Evolutionary conservation across 2,113 vertebrate genomes (phyloP).

Genomic region (Rhineura floridana): DNA sequence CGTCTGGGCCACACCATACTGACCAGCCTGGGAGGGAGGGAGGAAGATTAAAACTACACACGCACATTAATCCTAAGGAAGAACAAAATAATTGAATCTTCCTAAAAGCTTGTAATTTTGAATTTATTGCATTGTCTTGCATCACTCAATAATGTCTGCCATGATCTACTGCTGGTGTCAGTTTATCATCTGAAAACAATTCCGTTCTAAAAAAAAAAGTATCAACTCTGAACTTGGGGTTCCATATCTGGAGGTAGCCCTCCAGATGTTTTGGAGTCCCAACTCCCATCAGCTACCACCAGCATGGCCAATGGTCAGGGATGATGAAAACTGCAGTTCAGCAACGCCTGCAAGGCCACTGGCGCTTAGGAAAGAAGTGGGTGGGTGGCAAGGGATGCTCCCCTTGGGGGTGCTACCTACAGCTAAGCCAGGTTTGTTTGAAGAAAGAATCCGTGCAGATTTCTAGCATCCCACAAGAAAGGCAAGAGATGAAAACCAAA

Average conservation of each 20-base stretch:
- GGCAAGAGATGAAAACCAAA: not conserved
- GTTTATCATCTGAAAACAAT: not conserved
- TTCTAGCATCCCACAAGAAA: not conserved
- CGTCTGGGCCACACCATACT: constrained; percentile 94
- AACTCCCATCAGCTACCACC: no score
- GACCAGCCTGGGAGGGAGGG: constrained; percentile 82
- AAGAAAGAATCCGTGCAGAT: not conserved
- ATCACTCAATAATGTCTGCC: no score
- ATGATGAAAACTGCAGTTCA: no score
- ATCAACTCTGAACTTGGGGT: not conserved
- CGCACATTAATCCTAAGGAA: no score
- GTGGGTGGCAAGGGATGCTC: not conserved
- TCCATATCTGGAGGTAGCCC: not conserved
- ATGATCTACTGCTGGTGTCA: not conserved
- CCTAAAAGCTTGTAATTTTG: not conserved
- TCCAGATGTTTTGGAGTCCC: no score
- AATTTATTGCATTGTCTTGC: not conserved
- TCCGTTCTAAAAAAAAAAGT: not conserved
- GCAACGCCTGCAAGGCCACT: not conserved
- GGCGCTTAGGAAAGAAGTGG: not conserved
- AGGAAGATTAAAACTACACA: not conserved
- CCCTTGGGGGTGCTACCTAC: not conserved
- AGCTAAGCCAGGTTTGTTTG: not conserved
- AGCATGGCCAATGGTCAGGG: no score
- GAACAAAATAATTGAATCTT: not conserved